Evolutionary conservation across 2,888 invertebrate species (phyloP).

Genomic region (Leptinotarsa peninsularis): DNA sequence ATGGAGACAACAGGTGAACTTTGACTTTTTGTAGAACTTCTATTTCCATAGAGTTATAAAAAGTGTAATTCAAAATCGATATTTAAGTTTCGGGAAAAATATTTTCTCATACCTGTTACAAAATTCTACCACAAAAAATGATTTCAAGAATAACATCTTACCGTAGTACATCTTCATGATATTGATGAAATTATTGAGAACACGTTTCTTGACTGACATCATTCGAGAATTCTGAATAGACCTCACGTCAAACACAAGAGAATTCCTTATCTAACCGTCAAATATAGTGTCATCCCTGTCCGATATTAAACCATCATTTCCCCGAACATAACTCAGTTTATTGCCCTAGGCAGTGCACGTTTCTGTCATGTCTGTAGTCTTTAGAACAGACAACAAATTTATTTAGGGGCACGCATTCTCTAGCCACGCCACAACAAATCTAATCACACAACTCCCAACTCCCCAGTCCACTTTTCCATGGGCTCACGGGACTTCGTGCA

Average conservation of each 20-base stretch:
- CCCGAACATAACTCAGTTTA: constrained; percentile 14
- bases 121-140: too few relatives aligned
- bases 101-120: too few relatives aligned
- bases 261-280: constrained; percentile 6
- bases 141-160: too few relatives aligned
- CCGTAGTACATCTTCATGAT: too few relatives aligned
- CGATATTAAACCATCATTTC: constrained; percentile 15
- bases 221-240: background rate
- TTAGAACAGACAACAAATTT: constrained; percentile 53
- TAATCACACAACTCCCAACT: constrained; percentile 51
- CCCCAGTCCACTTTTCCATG: constrained; percentile 41
- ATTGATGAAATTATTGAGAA: too few relatives aligned
- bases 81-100: too few relatives aligned
- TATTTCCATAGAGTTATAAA: too few relatives aligned
- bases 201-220: too few relatives aligned
- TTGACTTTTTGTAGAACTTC: too few relatives aligned
- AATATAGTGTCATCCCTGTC: constrained; percentile 1
- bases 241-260: background rate
- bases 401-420: constrained; percentile 47
- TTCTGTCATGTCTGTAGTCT: constrained; percentile 47
- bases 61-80: too few relatives aligned
- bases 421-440: constrained; percentile 55
- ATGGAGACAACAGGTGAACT: too few relatives aligned
- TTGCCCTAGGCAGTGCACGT: constrained; percentile 38
- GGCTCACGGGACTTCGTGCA: constrained; percentile 52